These are phyloP conservation scores for Lamellibrachia columna DNA, from an alignment of 2,888 invertebrate genomes.

Conservation along the genomic window DNA sequence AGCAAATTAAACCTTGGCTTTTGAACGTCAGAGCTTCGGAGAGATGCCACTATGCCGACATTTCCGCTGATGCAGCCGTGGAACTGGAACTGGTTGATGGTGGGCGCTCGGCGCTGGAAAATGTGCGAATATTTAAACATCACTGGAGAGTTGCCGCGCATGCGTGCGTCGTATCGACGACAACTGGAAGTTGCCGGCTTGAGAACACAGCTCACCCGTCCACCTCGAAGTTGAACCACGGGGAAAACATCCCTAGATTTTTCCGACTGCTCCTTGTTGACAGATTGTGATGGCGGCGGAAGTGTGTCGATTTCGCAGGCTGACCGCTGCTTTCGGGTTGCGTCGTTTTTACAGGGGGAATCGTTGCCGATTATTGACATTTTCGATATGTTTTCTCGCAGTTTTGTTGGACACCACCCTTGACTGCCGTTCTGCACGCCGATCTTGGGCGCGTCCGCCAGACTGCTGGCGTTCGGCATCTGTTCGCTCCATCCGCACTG, in stretches of 20 bases:
- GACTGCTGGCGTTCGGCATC: not conserved
- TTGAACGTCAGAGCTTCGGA: not conserved
- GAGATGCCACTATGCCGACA: not conserved
- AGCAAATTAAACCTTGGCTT: not conserved
- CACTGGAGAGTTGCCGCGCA: not conserved
- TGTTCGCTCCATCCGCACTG: not conserved
- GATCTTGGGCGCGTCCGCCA: not conserved
- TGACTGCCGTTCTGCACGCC: not conserved
- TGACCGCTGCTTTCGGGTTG: not conserved
- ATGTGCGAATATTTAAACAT: constrained; percentile 21
- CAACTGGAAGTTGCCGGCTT: not conserved
- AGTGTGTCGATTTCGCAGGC: not conserved
- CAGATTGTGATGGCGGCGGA: not conserved
- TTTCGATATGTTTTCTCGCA: not conserved
- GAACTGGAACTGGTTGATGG: not conserved
- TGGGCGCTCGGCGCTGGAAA: not conserved
- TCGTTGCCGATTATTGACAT: not conserved
- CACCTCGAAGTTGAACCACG: not conserved
- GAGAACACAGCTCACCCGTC: not conserved
- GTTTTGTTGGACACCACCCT: not conserved
- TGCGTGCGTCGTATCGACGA: not conserved
- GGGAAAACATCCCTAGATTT: not conserved
- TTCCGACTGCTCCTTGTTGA: not conserved
- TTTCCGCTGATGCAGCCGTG: not conserved
- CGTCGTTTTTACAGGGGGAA: not conserved